These are phyloP conservation scores for Ephialtes manifestator DNA, from an alignment of 2,888 invertebrate species.

Conservation along the genomic window DNA sequence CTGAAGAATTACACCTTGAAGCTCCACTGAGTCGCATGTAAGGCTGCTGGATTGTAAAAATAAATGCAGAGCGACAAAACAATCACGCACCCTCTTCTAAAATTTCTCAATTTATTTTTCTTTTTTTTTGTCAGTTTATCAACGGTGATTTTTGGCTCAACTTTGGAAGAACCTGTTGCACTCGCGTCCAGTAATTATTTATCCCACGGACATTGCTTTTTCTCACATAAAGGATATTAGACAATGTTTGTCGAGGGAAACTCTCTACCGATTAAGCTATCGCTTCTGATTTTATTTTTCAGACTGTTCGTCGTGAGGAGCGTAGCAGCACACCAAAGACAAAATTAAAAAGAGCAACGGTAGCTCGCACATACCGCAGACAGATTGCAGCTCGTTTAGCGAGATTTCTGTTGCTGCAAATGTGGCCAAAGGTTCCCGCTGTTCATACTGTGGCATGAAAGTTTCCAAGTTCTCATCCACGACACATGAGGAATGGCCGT, in stretches of 20 bases:
- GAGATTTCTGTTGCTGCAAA: conserved; percentile 75
- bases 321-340: conserved; percentile 17
- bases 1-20: conserved; percentile 72
- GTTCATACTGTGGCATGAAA: conserved; percentile 75
- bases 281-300: conserved; percentile 46
- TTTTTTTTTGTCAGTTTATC: neutral
- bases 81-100: neutral
- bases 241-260: conserved; percentile 10
- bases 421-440: conserved; percentile 78
- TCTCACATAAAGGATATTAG: neutral
- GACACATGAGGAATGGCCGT: conserved; percentile 69
- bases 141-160: neutral
- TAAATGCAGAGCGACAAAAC: conserved; percentile 36
- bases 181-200: neutral
- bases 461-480: conserved; percentile 73
- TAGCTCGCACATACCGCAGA: conserved; percentile 1
- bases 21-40: conserved; percentile 70
- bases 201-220: neutral
- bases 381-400: conserved; percentile 65
- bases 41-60: conserved; percentile 36
- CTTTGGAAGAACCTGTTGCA: conserved; percentile 6
- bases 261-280: conserved; percentile 19
- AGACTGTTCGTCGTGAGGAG: conserved; percentile 21
- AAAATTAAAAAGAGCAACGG: conserved; percentile 11
- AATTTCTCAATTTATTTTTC: neutral